Percentiles rank a stretch among this genome's conserved stretches.
Conservation (phyloP, 2,888 invertebrate genomes). For the Hypsopygia costalis region DNA sequence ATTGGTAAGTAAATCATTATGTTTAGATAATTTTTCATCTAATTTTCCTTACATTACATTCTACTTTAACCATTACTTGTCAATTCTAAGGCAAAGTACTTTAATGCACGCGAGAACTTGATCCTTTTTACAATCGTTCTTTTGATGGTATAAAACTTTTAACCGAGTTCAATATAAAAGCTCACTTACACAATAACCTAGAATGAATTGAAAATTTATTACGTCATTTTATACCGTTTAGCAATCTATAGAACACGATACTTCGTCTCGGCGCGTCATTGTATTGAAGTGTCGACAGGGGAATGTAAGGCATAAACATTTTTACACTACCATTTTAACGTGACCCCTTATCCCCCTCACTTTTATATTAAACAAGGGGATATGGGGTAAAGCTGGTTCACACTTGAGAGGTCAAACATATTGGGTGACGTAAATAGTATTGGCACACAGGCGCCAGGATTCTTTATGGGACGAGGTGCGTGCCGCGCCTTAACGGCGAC, state of each 20-base stretch:
- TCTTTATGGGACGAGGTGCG: conserved; percentile 19
- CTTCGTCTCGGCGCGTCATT: conserved; percentile 23
- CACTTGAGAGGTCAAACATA: conserved; percentile 1
- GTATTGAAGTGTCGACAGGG: conserved; percentile 29
- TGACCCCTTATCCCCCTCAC: conserved; percentile 9
- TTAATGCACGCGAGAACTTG: too few species aligned
- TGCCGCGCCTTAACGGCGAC: conserved; percentile 15
- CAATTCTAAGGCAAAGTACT: too few species aligned
- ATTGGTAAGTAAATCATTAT: too few species aligned
- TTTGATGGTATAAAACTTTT: too few species aligned
- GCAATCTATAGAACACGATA: background rate
- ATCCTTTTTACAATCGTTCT: too few species aligned
- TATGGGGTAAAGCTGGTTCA: background rate
- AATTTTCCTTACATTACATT: too few species aligned
- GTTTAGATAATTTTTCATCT: too few species aligned
- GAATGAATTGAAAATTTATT: conserved; percentile 3
- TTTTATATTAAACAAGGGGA: background rate
- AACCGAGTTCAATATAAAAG: too few species aligned
- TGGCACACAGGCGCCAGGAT: conserved; percentile 14
- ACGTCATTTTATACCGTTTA: background rate
- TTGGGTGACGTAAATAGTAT: conserved; percentile 8
- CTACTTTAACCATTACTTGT: too few species aligned
- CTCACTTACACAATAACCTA: background rate
- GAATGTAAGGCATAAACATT: conserved; percentile 33
- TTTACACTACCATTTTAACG: conserved; percentile 21